Evolutionary conservation across 2,888 invertebrate species (phyloP).

Genomic region (Drosophila mayaguana): DNA sequence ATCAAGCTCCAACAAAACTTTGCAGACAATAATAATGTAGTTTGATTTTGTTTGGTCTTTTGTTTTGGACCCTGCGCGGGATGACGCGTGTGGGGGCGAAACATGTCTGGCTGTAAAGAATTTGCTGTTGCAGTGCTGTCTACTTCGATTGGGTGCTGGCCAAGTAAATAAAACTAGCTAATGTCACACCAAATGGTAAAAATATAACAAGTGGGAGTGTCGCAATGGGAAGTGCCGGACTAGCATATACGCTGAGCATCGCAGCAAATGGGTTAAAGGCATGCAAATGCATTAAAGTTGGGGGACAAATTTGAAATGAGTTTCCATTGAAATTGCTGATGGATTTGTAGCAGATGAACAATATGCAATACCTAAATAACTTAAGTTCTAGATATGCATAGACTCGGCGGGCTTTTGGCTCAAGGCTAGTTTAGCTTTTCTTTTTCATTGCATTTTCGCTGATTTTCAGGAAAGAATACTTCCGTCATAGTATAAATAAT

Average conservation of each 20-base stretch:
- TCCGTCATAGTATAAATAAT: too few species aligned
- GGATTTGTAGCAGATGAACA: background rate
- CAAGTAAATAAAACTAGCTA: slow-evolving; percentile 1
- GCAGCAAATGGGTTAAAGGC: background rate
- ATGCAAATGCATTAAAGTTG: background rate
- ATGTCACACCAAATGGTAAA: slow-evolving; percentile 2
- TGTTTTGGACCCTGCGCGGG: background rate
- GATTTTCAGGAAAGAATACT: too few species aligned
- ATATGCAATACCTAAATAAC: background rate
- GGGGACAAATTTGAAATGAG: background rate
- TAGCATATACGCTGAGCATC: background rate
- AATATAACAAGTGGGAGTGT: background rate
- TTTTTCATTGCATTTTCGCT: too few species aligned
- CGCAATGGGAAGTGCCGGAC: background rate
- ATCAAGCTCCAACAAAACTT: slow-evolving; percentile 49
- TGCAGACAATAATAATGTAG: slow-evolving; percentile 47
- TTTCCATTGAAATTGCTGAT: background rate
- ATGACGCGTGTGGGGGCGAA: background rate
- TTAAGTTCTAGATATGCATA: background rate
- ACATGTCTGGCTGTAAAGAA: slow-evolving; percentile 6
- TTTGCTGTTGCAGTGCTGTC: slow-evolving; percentile 1
- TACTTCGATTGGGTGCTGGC: slow-evolving; percentile 5
- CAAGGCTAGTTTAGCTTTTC: too few species aligned
- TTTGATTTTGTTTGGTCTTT: slow-evolving; percentile 11
- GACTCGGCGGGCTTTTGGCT: too few species aligned